These are phyloP conservation scores for Yponomeuta sedellus DNA, from an alignment of 2,888 invertebrate genomes.

Conservation along the genomic window DNA sequence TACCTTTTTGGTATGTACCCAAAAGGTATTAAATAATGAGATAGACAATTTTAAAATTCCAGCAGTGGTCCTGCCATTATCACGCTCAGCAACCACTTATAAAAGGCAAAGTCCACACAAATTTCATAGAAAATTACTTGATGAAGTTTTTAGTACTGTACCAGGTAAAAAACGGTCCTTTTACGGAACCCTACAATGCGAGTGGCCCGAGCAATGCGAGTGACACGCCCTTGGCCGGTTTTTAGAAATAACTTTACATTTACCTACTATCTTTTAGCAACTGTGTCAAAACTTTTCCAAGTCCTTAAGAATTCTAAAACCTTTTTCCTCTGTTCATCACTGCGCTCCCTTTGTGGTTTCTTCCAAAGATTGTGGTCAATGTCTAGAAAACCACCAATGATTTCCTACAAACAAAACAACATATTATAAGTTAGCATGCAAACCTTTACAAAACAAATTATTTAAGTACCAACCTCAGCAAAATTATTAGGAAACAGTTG, in stretches of 20 bases:
- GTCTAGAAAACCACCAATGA: slow-evolving; percentile 96
- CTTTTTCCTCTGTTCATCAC: slow-evolving; percentile 85
- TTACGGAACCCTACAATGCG: too few relatives aligned
- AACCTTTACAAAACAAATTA: slow-evolving; percentile 11
- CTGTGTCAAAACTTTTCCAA: slow-evolving; percentile 82
- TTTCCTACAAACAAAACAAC: slow-evolving; percentile 78
- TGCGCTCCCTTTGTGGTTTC: slow-evolving; percentile 84
- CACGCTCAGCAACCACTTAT: too few relatives aligned
- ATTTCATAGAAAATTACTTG: too few relatives aligned
- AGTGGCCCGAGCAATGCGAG: too few relatives aligned
- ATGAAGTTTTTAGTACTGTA: too few relatives aligned
- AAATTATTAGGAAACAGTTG: slow-evolving; percentile 90
- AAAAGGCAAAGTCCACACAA: too few relatives aligned
- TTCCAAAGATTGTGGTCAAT: slow-evolving; percentile 91
- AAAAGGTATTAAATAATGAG: too few relatives aligned
- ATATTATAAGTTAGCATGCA: neutral
- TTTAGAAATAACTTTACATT: neutral
- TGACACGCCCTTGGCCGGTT: too few relatives aligned
- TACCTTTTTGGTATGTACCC: too few relatives aligned
- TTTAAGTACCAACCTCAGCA: slow-evolving; percentile 82
- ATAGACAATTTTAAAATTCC: too few relatives aligned
- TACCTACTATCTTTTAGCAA: slow-evolving; percentile 39
- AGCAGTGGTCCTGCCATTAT: too few relatives aligned
- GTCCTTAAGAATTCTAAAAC: slow-evolving; percentile 82
- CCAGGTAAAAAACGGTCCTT: too few relatives aligned